phyloP scores from a whole-genome alignment of 1,140 invertebrate species.

The Diabrotica virgifera region DNA sequence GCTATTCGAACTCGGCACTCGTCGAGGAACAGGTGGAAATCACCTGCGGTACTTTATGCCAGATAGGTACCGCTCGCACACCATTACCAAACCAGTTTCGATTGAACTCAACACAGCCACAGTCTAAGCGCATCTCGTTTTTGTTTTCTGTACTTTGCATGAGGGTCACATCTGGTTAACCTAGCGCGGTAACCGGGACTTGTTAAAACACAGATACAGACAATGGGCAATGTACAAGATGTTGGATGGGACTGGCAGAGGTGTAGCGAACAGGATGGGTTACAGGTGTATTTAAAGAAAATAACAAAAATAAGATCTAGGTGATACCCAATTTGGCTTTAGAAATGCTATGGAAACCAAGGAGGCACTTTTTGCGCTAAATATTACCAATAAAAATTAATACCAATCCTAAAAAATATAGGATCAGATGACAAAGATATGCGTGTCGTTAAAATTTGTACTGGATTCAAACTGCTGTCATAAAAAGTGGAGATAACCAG shows the following conservation, averaged over 20 bases:
- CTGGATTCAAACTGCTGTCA: too few relatives aligned
- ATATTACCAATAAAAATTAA: too few relatives aligned
- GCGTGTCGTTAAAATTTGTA: too few relatives aligned
- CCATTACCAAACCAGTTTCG: neutral
- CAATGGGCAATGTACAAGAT: neutral
- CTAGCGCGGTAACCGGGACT: neutral
- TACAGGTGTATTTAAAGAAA: neutral
- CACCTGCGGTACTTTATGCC: neutral
- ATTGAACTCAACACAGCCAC: neutral
- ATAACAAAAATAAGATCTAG: too few relatives aligned
- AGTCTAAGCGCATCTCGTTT: neutral
- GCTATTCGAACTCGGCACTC: neutral
- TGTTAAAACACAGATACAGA: neutral
- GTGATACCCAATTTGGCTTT: too few relatives aligned
- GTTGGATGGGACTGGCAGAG: neutral
- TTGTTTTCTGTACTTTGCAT: neutral
- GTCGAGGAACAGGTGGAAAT: neutral
- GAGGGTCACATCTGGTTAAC: conserved; percentile 1
- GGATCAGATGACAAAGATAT: too few relatives aligned
- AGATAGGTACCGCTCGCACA: neutral
- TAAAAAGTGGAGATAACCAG: too few relatives aligned
- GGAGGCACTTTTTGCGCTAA: too few relatives aligned
- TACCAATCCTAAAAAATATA: too few relatives aligned
- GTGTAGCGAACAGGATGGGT: neutral
- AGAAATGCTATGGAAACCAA: too few relatives aligned